These are phyloP conservation scores for Poliocrania exsul DNA, from an alignment of 2,797 vertebrate species.

Conservation along the genomic window DNA sequence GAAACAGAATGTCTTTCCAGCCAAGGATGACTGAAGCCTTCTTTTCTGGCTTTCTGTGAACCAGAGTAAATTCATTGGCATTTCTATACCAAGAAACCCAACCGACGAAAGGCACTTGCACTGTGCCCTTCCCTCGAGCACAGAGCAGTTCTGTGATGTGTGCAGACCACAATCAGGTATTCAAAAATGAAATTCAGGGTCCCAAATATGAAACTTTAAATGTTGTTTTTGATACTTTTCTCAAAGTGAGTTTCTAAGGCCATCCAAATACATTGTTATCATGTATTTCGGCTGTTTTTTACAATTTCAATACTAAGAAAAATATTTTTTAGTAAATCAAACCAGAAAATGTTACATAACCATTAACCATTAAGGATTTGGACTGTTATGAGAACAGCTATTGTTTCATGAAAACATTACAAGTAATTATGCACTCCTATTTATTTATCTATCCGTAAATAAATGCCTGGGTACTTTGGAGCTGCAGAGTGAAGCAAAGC, in stretches of 20 bases:
- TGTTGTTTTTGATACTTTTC: not conserved
- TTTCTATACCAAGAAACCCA: not conserved
- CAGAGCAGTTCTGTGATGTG: not conserved
- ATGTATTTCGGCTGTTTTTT: not conserved
- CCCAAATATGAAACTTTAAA: not conserved
- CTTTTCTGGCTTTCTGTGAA: not conserved
- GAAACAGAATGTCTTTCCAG: not conserved
- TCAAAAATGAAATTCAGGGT: not conserved
- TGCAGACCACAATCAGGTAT: not conserved
- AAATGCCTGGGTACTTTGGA: not conserved
- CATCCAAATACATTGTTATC: not conserved
- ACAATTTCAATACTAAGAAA: not conserved
- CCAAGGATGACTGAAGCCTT: not conserved
- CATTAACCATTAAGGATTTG: not conserved
- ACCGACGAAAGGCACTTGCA: accelerated
- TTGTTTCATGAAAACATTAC: not conserved
- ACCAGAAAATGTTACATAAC: not conserved
- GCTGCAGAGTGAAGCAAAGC: not conserved
- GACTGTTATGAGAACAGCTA: not conserved
- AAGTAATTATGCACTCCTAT: not conserved
- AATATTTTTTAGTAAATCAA: not conserved
- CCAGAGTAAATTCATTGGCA: not conserved
- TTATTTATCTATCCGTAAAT: not conserved
- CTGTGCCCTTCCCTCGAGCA: not conserved
- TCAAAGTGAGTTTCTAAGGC: not conserved